Conservation (phyloP, 2,113 vertebrate genomes). For the Hippocampus barbouri region DNA sequence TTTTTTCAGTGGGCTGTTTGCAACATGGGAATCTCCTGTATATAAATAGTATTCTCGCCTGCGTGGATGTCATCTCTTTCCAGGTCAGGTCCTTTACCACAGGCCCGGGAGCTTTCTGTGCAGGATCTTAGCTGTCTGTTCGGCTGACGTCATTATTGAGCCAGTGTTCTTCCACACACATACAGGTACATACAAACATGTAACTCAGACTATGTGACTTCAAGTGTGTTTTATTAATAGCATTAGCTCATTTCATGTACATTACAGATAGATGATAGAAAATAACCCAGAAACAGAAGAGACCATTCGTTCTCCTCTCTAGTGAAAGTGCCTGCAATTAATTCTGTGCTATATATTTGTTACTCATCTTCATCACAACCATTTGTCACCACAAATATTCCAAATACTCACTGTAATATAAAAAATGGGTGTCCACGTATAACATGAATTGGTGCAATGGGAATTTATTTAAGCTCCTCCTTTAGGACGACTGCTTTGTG, state of each 20-base stretch:
- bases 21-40: no score
- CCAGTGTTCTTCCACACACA: not conserved
- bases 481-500: slow-evolving; percentile 12
- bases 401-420: slow-evolving; percentile 49
- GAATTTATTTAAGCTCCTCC: not conserved
- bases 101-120: no score
- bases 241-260: slow-evolving; percentile 76
- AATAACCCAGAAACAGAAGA: slow-evolving; percentile 71
- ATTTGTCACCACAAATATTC: slow-evolving; percentile 38
- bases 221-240: slow-evolving; percentile 76
- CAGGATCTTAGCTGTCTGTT: no score
- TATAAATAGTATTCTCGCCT: no score
- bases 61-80: no score
- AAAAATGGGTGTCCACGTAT: slow-evolving; percentile 21
- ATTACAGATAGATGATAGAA: slow-evolving; percentile 77
- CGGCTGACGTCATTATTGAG: no score
- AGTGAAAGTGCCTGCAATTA: slow-evolving; percentile 74
- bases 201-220: not conserved
- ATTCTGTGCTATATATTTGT: slow-evolving; percentile 74
- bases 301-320: slow-evolving; percentile 61
- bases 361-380: slow-evolving; percentile 44
- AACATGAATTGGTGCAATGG: not conserved
- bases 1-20: no score
- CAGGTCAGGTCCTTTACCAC: no score
- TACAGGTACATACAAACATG: not conserved